phyloP scores from a whole-genome alignment of 2,797 vertebrate genomes.

The Mormyrus proboscirostris region DNA sequence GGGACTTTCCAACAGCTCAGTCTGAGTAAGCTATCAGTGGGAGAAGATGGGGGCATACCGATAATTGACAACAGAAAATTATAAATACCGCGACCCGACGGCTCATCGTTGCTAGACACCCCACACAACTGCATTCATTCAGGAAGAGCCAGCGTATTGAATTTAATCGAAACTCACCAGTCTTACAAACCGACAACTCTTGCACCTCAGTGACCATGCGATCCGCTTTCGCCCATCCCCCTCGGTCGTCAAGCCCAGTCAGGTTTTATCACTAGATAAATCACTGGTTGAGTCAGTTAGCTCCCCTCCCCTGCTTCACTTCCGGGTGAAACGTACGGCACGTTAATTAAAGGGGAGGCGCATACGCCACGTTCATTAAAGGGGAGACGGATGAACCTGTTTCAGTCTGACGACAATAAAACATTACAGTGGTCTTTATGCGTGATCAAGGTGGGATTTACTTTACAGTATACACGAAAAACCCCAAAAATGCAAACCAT shows the following conservation, averaged over 20 bases:
- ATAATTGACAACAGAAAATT: not conserved
- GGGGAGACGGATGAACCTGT: not conserved
- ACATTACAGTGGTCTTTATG: not conserved
- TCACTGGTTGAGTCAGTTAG: not conserved
- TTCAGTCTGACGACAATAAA: not conserved
- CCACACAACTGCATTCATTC: not conserved
- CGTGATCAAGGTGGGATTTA: not conserved
- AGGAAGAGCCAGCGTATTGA: not conserved
- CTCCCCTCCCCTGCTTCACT: slow-evolving; percentile 13
- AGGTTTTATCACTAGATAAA: slow-evolving; percentile 6
- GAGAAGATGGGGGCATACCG: not conserved
- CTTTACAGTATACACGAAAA: not conserved
- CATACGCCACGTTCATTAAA: not conserved
- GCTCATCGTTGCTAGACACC: not conserved
- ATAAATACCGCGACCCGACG: not conserved
- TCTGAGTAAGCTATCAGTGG: not conserved
- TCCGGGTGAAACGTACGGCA: slow-evolving; percentile 24
- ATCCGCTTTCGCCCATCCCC: slow-evolving; percentile 14
- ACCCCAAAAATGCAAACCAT: not conserved
- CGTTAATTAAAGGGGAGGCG: slow-evolving; percentile 11
- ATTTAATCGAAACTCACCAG: slow-evolving; percentile 15
- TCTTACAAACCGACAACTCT: not conserved
- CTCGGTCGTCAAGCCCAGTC: not conserved
- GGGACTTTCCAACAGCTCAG: not conserved
- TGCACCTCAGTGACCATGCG: not conserved